Base-by-base conservation (phyloP, 2,888 invertebrate species). In the Phengaris alcon region DNA sequence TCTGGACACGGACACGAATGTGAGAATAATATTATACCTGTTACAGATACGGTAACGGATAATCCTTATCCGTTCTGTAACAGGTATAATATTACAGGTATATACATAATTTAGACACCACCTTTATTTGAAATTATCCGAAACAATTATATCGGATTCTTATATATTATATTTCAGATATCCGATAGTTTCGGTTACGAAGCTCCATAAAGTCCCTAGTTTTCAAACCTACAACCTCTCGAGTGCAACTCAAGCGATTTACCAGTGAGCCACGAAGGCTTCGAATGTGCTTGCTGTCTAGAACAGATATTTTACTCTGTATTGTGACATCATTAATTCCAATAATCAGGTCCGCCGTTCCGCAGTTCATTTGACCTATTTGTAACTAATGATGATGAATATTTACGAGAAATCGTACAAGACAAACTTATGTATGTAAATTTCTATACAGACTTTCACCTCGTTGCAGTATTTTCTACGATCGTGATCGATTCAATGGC, bases 401-500 rank as follows among this genome's bases (percentile, higher is more conserved):
- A 15, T 70, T 70, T 48, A 70, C 70, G 70, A 70, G 70, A 48
- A 70, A 70, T 70, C 48, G 70, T 6, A 68, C 74, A 69, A 75
- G 15, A 54, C 68, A 74, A 69, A 69, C 69, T 69, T 64, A 68
- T 68, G 68, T 69, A 75, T 75, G 55, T 75, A 75, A 69, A 75
- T 75, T 68, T 74, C 68, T 68, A 54, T 54, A 75, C 76, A 73
- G 64, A 64, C 76, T 75, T 77, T 74, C 75, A 77, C 78, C 75
- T 77, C 64, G 76, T 78, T 76, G 76, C 74, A 46, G 77, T 75
- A 46, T 76, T 74, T 74, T 54, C 73, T 77, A 74, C 13, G 15
- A 73, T 72, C 76, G 77, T 22, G 22, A 76, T 73, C 76, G 77
- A 78, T 76, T 75, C 48, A 75, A 78, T 79, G 73, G 76, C 76